Percentiles rank a stretch among this genome's conserved stretches.
These are phyloP conservation scores for Acronicta aceris DNA, from an alignment of 2,888 invertebrate genomes.

Conservation along the genomic window DNA sequence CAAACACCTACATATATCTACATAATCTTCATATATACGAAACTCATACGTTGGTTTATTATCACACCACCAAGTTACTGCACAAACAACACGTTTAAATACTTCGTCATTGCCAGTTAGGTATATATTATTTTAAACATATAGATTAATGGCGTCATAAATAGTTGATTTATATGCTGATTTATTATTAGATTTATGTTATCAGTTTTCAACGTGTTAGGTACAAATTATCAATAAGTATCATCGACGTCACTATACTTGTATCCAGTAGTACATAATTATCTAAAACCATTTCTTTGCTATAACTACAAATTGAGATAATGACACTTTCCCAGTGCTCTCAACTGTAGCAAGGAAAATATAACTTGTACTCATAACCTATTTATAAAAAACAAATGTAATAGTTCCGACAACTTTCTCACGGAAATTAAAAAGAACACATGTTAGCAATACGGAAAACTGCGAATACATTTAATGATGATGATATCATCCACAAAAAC, in stretches of 20 bases:
- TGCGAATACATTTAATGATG: conserved; percentile 58
- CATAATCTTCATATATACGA: conserved; percentile 23
- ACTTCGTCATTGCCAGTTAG: conserved; percentile 37
- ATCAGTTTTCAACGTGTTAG: conserved; percentile 33
- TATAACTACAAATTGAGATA: too few species aligned
- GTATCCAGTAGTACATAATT: background rate
- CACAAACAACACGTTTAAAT: conserved; percentile 46
- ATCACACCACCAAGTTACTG: conserved; percentile 36
- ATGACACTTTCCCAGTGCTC: background rate
- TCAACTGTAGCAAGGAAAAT: conserved; percentile 8
- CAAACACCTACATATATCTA: conserved; percentile 16
- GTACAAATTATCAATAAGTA: conserved; percentile 26
- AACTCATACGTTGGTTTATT: conserved; percentile 28
- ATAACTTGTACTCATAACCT: conserved; percentile 7
- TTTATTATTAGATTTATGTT: conserved; percentile 55
- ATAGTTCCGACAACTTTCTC: conserved; percentile 42
- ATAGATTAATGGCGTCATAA: conserved; percentile 51
- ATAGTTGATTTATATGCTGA: conserved; percentile 56
- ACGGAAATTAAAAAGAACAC: conserved; percentile 37
- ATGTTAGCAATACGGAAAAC: conserved; percentile 47
- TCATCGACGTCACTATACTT: conserved; percentile 17
- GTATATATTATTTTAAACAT: conserved; percentile 29
- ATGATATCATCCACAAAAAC: conserved; percentile 68
- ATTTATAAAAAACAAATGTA: conserved; percentile 14
- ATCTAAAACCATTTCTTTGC: background rate